Evolutionary conservation across 2,113 vertebrate genomes (phyloP), one percentile per base, ranked within the genome.

Genomic region (Tachysurus vachellii): DNA sequence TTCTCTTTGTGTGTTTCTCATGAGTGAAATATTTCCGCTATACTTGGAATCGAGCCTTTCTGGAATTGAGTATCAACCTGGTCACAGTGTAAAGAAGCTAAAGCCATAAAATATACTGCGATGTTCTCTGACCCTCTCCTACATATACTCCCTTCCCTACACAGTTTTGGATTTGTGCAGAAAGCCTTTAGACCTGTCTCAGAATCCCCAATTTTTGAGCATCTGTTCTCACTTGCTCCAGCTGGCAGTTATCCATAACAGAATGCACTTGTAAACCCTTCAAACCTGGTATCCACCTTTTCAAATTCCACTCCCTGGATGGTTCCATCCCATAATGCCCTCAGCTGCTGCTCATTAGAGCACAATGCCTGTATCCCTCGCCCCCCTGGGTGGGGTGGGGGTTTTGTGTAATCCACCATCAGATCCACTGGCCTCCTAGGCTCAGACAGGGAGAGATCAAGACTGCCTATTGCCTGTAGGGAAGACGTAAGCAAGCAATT

Each of bases 301-400:
- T 82, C 42, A 83, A 54, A 53, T 85, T 81, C 61, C 44, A 26
- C 88, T 85, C 87, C 70, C 61, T 53, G 59, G 87, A n/a, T 79
- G 87, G 83, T 86, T 86, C 62, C 83, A 86, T 82, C 71, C 84
- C 81, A 83, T 89, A 89, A 89, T 89, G 79, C 82, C 80, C 50
- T 87, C 85, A 88, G 86, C 87, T 88, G 85, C 77, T 88, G 82
- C 87, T 89, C 87, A 89, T 91, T 89, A 89, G 80, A 88, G 82
- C 85, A 91, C 88, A 86, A 85, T 84, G 84, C 88, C 77, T 85
- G 81, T 50, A 75, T 88, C 81, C 61, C 73, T 82, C 75, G 53
- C 76, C 86, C 88, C 82, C 61, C 0, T 10, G 3, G 86, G 19
- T 79, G 86, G 83, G 83, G 36, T 1, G 36, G 36, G 36, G 36